A percentile compares a stretch with the other conserved stretches of the same genome.
These are phyloP conservation scores for Ridgeia piscesae DNA, from an alignment of 1,140 invertebrate species.

Conservation along the genomic window DNA sequence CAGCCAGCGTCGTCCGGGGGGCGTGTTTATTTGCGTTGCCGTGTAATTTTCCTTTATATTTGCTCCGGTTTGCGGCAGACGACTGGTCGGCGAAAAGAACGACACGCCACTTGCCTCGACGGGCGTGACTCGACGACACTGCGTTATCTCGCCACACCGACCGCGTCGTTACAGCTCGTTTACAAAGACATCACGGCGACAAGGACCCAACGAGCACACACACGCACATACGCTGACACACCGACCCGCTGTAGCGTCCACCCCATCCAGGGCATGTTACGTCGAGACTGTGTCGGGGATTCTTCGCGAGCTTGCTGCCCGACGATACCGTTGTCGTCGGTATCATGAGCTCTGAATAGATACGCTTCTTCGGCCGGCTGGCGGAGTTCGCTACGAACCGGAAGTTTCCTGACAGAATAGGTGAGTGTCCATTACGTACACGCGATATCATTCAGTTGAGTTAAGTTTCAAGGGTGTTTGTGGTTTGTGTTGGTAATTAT, in stretches of 20 bases:
- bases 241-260: not conserved
- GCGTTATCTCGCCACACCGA: not conserved
- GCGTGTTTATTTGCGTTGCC: constrained; percentile 3
- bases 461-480: not conserved
- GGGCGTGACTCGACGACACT: not conserved
- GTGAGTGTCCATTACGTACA: not conserved
- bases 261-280: not conserved
- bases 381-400: not conserved
- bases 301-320: not conserved
- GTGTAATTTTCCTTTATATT: constrained; percentile 6
- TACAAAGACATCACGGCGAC: not conserved
- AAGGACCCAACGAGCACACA: not conserved
- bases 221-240: not conserved
- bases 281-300: not conserved
- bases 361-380: not conserved
- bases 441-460: not conserved
- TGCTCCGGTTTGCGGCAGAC: not conserved
- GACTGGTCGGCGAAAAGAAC: not conserved
- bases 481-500: not conserved
- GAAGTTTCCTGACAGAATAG: not conserved
- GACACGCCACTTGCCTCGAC: not conserved
- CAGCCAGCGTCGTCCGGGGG: not conserved
- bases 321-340: not conserved
- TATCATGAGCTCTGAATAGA: not conserved
- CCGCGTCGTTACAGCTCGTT: not conserved